Evolutionary conservation across 2,113 vertebrate species (phyloP), one percentile per base, ranked within the genome.

Genomic region (Burhinus oedicnemus): DNA sequence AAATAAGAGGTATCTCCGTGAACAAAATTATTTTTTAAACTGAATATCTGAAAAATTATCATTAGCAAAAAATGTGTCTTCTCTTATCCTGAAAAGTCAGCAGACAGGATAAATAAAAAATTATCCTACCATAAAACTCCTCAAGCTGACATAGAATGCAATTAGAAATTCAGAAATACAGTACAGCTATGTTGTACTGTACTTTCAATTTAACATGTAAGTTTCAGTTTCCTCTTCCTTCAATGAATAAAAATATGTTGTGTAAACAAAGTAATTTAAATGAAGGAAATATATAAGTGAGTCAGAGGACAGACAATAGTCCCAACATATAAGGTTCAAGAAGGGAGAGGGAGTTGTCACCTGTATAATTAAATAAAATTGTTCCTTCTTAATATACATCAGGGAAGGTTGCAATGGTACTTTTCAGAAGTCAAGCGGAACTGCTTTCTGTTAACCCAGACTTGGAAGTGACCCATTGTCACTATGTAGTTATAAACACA

Each of bases 141-240:
- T 10, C 17, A 81, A 89, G 77, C 12, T 60, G 44, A 72, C 0
- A 0, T 2, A 45, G 68, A 51, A 38, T 65, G 21, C 15, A 87
- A 40, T 75, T 38, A 81, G 60, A 69, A 62, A 6, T 77, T 95
- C 40, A 51, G 71, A 72, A 76, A 17, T n/a, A 69, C 6, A 62
- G 51, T 15, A 22, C 6, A 32, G 1, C 1, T 54, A 7, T 2
- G 1, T 42, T 6, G 1, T 47, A 58, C 21, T 60, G 4, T 2
- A 62, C 38, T 80, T 92, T 49, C 40, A 66, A 7, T 62, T 83
- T 47, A 49, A 62, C 9, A 47, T 8, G 2, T 29, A 76, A 65
- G 6, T 57, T 94, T 72, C 26, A 23, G 4, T 89, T 93, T 78
- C 23, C 9, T 81, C 23, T 78, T 79, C 27, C 34, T 92, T 72